Evolutionary conservation across 2,797 vertebrate species (phyloP).

Genomic region (Propithecus perrieri): DNA sequence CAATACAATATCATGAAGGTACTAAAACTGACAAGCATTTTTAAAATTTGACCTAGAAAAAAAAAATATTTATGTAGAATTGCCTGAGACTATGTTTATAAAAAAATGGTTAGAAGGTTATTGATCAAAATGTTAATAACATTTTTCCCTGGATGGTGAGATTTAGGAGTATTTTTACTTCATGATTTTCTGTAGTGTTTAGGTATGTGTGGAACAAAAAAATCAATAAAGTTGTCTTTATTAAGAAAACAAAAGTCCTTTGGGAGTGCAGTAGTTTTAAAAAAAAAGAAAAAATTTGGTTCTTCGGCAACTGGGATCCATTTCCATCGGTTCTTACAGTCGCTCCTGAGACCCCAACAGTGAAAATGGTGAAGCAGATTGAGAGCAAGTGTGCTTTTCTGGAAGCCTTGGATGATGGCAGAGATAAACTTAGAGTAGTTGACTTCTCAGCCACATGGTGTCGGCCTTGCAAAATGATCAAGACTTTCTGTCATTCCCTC

Average conservation of each 20-base stretch:
- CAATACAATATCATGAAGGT: background rate
- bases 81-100: background rate
- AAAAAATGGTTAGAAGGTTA: slow-evolving; percentile 24
- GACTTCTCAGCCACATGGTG: background rate
- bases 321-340: no score
- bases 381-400: background rate
- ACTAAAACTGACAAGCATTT: slow-evolving; percentile 46
- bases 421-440: background rate
- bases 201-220: background rate
- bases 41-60: slow-evolving; percentile 29
- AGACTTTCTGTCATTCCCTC: background rate
- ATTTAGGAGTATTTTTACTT: slow-evolving; percentile 38
- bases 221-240: background rate
- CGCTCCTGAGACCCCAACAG: no score
- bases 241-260: background rate
- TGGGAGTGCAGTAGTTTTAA: background rate
- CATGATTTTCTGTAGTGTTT: slow-evolving; percentile 1
- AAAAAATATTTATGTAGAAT: slow-evolving; percentile 39
- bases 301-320: no score
- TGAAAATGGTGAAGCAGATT: no score
- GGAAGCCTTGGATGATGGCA: background rate
- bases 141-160: slow-evolving; percentile 21
- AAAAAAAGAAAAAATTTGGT: no score
- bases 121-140: slow-evolving; percentile 25
- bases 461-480: background rate